Percentiles rank a stretch among this genome's conserved stretches.
Conservation (phyloP, 2,888 invertebrate genomes). For the Drosophila tripunctata region DNA sequence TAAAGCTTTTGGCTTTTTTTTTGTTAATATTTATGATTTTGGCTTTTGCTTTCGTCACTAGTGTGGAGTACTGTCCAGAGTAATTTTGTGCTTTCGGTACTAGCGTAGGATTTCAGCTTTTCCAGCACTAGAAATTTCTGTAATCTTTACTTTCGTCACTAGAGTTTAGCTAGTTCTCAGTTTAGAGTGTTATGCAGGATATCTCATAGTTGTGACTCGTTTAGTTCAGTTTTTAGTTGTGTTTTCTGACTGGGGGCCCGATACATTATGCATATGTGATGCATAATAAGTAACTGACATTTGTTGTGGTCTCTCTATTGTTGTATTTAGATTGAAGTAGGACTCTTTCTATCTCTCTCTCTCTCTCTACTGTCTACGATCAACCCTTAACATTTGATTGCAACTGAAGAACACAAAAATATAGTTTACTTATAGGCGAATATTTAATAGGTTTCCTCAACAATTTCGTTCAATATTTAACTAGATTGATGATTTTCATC, state of each 20-base stretch:
- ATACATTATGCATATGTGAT: slow-evolving; percentile 12
- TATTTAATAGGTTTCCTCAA: slow-evolving; percentile 8
- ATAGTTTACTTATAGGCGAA: neutral
- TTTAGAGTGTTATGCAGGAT: neutral
- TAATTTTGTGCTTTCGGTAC: no score
- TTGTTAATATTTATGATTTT: no score
- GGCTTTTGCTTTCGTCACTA: no score
- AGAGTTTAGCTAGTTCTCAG: no score
- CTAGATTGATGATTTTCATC: neutral
- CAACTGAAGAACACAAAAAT: neutral
- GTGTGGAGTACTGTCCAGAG: no score
- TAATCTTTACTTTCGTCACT: neutral
- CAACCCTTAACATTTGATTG: slow-evolving; percentile 29
- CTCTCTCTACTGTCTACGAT: neutral
- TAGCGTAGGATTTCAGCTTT: no score
- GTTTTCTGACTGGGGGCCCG: neutral
- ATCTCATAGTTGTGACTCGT: neutral
- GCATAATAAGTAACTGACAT: slow-evolving; percentile 25
- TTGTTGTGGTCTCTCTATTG: slow-evolving; percentile 12
- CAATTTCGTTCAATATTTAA: slow-evolving; percentile 5
- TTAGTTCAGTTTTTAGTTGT: slow-evolving; percentile 15
- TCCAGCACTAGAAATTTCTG: no score
- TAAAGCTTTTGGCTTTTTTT: no score
- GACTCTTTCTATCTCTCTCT: no score
- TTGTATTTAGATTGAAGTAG: neutral